Base-by-base conservation (phyloP, 2,888 invertebrate genomes). In the Odontothrips loti region DNA sequence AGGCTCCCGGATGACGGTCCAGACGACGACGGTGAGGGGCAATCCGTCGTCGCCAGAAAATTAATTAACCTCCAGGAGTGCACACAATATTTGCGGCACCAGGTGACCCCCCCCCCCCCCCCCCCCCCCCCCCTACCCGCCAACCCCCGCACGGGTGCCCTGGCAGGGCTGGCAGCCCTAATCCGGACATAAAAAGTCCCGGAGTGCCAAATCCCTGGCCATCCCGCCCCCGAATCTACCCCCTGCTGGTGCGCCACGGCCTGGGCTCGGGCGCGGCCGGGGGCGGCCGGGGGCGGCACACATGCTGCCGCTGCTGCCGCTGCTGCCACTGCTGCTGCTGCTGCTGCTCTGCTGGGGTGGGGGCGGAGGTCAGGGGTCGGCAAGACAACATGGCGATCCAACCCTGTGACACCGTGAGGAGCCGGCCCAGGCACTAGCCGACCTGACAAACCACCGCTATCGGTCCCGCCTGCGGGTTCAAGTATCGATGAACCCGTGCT, bases 171-270 rank as follows among this genome's bases (percentile, higher is more conserved):
- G 68, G 68, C 68, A 75, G 68, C 68, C 12, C 68, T 75, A 75
- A 75, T 75, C 68, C 68, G 68, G 68, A 75, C 68, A 75, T 75
- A 75, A 75, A 75, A 75, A 75, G 68, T 75, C 68, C 68, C 68
- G 27, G 68, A 75, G 68, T 75, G 68, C 68, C 68, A 75, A 75
- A 75, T 75, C 68, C 68, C 68, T 27, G 68, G 68, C 68, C 68
- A 75, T 75, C 68, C 68, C 68, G 68, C 68, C 68, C 27, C 68
- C 68, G 68, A 75, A 75, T 75, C 68, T 27, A 75, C 68, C 68
- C 68, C 68, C 68, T 12, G 68, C 68, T 75, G 68, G 23, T 75
- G 27, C 68, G 23, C 23, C 27, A 23, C 68, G 63, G 63, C 20
- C 20, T 9, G 63, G 58, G 15, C 20, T 15, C 12, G 58, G 58